These are phyloP conservation scores for Gorsachius magnificus DNA, from an alignment of 2,797 vertebrate species.

Conservation along the genomic window DNA sequence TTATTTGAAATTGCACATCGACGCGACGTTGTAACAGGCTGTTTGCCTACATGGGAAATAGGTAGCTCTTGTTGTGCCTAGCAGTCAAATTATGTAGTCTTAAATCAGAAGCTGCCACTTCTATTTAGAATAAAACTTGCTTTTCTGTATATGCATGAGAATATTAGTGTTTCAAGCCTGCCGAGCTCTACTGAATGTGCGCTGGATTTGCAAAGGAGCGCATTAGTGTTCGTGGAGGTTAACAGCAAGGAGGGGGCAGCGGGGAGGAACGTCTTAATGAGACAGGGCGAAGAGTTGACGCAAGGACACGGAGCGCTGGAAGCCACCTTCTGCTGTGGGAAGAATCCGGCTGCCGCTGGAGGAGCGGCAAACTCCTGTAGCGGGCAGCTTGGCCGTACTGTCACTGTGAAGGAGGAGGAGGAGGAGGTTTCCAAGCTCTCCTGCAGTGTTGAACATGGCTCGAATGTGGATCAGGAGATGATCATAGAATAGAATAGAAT, in stretches of 20 bases:
- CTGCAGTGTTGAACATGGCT: neutral
- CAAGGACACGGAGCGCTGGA: neutral
- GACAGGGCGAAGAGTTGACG: neutral
- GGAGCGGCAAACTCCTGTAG: fast-evolving
- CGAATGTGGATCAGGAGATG: neutral
- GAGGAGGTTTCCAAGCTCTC: neutral
- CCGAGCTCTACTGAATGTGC: neutral
- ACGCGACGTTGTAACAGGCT: neutral
- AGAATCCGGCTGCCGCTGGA: neutral
- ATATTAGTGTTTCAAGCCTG: neutral
- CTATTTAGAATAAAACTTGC: neutral
- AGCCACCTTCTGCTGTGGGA: neutral
- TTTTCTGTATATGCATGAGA: neutral
- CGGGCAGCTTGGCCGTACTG: fast-evolving
- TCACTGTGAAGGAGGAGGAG: fast-evolving
- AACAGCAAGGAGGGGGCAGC: neutral
- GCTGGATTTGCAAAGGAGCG: neutral
- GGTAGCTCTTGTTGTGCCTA: constrained; percentile 55
- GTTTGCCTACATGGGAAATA: neutral
- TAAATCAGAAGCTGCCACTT: constrained; percentile 60
- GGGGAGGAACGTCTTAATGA: constrained; percentile 20
- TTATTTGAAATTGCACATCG: neutral
- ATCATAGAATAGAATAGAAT: too few relatives aligned
- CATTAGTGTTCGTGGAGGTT: neutral
- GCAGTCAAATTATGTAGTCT: constrained; percentile 1